Evolutionary conservation across 2,888 invertebrate species (phyloP).

Genomic region (Cotesia congregata): DNA sequence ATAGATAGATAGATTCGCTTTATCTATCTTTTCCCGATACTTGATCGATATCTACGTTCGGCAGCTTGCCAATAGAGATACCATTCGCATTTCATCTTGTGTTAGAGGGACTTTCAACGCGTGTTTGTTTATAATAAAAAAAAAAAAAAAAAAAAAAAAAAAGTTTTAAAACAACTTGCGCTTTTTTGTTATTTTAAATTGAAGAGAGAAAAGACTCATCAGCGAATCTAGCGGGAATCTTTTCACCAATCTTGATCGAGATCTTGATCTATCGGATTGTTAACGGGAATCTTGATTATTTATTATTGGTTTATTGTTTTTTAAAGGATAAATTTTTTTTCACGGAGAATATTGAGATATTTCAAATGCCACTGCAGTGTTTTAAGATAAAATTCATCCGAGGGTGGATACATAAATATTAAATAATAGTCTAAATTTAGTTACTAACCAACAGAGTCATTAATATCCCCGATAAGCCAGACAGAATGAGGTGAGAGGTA

Average conservation of each 20-base stretch:
- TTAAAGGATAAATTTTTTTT: background rate
- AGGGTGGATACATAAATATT: slow-evolving; percentile 4
- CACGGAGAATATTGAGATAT: slow-evolving; percentile 4
- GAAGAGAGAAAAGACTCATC: slow-evolving; percentile 15
- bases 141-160: slow-evolving; percentile 2
- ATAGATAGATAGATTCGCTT: slow-evolving; percentile 22
- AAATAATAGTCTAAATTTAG: slow-evolving; percentile 17
- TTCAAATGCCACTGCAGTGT: background rate
- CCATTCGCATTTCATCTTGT: slow-evolving; percentile 36
- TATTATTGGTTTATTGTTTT: background rate
- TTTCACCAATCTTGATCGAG: slow-evolving; percentile 31
- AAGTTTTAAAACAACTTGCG: background rate
- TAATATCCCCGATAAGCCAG: slow-evolving; percentile 58
- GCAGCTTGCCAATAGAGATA: slow-evolving; percentile 34
- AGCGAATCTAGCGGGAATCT: slow-evolving; percentile 25
- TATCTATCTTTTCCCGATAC: slow-evolving; percentile 31
- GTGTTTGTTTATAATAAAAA: background rate
- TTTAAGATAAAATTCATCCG: background rate
- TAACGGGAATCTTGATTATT: slow-evolving; percentile 27
- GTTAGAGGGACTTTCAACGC: slow-evolving; percentile 5
- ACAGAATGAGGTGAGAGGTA: slow-evolving; percentile 47
- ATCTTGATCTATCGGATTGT: slow-evolving; percentile 27
- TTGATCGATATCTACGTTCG: slow-evolving; percentile 38
- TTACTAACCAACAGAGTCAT: slow-evolving; percentile 43
- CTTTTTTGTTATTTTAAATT: background rate